Conservation (phyloP, 2,797 vertebrate species). For the Sebastes hubbsi region DNA sequence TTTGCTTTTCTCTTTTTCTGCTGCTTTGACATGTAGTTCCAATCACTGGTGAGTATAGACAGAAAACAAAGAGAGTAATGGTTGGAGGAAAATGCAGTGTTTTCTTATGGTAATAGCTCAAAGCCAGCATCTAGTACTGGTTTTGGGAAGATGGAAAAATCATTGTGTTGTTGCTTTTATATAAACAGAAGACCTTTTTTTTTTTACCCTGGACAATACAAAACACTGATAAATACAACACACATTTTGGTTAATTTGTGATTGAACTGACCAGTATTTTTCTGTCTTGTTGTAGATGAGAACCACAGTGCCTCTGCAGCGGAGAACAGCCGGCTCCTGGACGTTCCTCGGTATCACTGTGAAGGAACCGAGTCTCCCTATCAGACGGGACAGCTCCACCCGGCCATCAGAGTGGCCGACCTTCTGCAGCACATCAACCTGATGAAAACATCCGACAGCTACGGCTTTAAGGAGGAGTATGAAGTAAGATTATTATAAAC, state of each 20-base stretch:
- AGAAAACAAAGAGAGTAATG: background rate
- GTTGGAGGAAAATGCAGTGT: background rate
- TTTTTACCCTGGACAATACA: background rate
- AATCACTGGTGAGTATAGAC: constrained; percentile 94
- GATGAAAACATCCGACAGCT: constrained; percentile 99
- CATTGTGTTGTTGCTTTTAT: background rate
- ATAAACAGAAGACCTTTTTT: background rate
- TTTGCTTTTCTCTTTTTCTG: constrained; percentile 81
- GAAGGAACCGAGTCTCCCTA: constrained; percentile 98
- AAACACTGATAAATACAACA: background rate
- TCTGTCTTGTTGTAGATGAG: constrained; percentile 84
- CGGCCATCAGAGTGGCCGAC: constrained; percentile 97
- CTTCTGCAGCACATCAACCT: constrained; percentile 98
- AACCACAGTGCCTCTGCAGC: constrained; percentile 92
- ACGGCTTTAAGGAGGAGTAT: constrained; percentile 99
- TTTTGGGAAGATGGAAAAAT: background rate
- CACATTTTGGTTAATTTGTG: background rate
- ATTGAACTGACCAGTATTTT: background rate
- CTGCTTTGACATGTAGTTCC: constrained; percentile 92
- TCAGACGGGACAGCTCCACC: constrained; percentile 97
- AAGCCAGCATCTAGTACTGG: background rate
- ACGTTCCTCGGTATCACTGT: constrained; percentile 96
- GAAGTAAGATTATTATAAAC: constrained; percentile 85
- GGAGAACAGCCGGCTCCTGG: constrained; percentile 94
- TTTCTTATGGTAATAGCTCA: background rate